Conservation (phyloP, 2,113 vertebrate genomes). For the Egretta garzetta region DNA sequence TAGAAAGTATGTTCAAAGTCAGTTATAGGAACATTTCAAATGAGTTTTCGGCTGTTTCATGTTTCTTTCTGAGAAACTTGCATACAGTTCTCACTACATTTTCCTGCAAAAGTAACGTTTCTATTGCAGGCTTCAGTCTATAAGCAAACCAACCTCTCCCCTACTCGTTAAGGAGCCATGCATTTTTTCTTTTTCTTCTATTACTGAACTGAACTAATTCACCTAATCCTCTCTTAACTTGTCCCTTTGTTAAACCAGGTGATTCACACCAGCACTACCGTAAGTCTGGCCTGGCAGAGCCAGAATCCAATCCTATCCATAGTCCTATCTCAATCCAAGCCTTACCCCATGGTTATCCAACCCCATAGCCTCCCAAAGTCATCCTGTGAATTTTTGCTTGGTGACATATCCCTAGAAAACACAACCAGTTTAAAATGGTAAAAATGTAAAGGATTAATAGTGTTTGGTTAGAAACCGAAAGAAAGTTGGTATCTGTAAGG, state of each 20-base stretch:
- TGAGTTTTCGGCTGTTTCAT: neutral
- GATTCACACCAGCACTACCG: neutral
- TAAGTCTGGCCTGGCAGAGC: neutral
- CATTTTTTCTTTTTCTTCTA: fast-evolving
- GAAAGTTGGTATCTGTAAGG: neutral
- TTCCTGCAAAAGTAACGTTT: neutral
- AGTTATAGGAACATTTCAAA: neutral
- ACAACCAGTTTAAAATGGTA: neutral
- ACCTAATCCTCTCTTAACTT: neutral
- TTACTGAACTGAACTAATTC: neutral
- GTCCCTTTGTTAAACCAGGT: neutral
- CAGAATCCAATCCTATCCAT: fast-evolving
- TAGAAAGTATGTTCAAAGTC: neutral
- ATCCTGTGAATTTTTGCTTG: neutral
- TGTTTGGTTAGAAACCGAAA: neutral
- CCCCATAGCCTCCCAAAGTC: neutral
- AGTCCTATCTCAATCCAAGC: neutral
- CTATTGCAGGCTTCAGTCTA: neutral
- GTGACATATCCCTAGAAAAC: neutral
- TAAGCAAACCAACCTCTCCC: neutral
- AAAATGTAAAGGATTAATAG: neutral
- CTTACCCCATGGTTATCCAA: neutral
- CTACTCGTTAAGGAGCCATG: fast-evolving
- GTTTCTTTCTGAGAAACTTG: neutral
- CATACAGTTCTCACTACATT: neutral